phyloP scores from a whole-genome alignment of 2,113 vertebrate genomes.

The Tragelaphus imberbis region DNA sequence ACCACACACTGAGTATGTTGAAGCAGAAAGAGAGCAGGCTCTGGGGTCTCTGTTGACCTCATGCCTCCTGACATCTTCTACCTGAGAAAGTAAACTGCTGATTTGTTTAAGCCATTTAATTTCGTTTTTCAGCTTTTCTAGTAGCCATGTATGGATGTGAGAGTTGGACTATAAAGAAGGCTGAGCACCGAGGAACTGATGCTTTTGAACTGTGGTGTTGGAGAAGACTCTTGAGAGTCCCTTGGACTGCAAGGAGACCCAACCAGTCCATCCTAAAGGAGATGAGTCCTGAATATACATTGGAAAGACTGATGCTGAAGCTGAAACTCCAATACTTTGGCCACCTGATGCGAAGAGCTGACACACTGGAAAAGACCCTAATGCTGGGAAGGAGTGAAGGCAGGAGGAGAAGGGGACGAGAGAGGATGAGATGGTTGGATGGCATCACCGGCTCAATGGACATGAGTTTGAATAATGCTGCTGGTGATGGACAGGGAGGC shows the following conservation, averaged over 20 bases:
- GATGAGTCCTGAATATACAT: not conserved
- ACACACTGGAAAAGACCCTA: not conserved
- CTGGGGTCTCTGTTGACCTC: not conserved
- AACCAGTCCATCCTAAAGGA: not conserved
- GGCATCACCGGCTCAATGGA: not conserved
- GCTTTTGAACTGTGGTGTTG: not conserved
- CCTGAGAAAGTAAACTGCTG: not conserved
- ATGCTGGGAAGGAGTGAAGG: not conserved
- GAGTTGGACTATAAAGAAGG: not conserved
- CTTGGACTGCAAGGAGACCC: not conserved
- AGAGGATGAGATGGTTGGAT: not conserved
- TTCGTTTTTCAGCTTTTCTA: not conserved
- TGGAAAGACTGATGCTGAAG: not conserved
- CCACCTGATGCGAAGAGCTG: not conserved
- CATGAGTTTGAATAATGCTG: not conserved
- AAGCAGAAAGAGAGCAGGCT: not conserved
- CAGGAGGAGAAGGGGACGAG: not conserved
- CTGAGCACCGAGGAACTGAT: not conserved
- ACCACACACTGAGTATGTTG: accelerated
- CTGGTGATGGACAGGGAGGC: not conserved
- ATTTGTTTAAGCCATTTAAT: not conserved
- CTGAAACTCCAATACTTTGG: not conserved
- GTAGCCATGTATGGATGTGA: not conserved
- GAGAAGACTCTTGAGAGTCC: not conserved
- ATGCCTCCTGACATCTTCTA: not conserved